phyloP scores from a whole-genome alignment of 2,888 invertebrate species.

The Bimastos eiseni region DNA sequence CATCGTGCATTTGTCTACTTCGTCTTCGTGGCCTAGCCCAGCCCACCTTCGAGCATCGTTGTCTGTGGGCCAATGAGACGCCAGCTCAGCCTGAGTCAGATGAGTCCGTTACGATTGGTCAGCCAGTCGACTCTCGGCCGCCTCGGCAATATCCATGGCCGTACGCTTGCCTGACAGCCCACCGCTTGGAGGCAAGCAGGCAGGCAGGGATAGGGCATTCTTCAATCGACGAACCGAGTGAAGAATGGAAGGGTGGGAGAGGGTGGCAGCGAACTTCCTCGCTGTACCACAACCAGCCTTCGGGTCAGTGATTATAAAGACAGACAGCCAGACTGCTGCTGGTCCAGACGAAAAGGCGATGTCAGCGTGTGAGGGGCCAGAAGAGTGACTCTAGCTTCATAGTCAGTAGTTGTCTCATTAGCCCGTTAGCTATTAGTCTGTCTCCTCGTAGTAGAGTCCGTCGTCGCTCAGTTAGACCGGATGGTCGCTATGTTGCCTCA shows the following conservation, averaged over 20 bases:
- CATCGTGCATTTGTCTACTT: background rate
- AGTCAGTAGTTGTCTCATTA: background rate
- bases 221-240: background rate
- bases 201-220: too few species aligned
- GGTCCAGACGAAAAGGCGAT: slow-evolving; percentile 3
- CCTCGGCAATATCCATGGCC: background rate
- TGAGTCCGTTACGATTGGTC: background rate
- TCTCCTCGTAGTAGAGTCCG: background rate
- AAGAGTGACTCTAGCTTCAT: background rate
- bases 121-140: background rate
- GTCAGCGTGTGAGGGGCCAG: background rate
- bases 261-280: background rate
- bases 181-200: too few species aligned
- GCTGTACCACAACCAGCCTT: background rate
- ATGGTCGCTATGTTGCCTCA: slow-evolving; percentile 43
- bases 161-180: too few species aligned
- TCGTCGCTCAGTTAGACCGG: background rate
- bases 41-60: background rate
- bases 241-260: background rate
- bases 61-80: background rate
- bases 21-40: background rate
- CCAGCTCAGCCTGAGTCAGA: background rate
- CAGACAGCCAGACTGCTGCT: background rate
- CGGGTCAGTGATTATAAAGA: slow-evolving; percentile 13
- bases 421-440: background rate